Percentiles rank a stretch among this genome's conserved stretches.
These are phyloP conservation scores for Apamea crenata DNA, from an alignment of 2,888 invertebrate species.

Conservation along the genomic window DNA sequence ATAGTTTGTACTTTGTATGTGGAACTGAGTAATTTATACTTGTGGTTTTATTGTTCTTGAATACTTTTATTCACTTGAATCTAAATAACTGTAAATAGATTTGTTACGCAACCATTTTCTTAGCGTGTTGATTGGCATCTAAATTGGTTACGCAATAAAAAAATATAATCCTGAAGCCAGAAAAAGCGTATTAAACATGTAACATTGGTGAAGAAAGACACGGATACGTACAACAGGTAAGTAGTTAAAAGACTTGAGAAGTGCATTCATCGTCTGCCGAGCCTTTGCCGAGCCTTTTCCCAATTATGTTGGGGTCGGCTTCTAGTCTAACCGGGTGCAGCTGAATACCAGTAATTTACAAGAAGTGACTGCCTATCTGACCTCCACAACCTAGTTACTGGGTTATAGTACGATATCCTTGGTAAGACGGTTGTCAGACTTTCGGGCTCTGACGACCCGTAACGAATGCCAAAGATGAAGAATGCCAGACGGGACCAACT, in stretches of 20 bases:
- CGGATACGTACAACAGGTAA: neutral
- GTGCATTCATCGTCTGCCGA: neutral
- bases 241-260: neutral
- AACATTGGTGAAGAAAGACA: neutral
- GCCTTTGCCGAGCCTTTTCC: too few species aligned
- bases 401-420: too few species aligned
- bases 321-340: too few species aligned
- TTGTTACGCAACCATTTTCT: neutral
- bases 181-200: neutral
- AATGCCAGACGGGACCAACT: neutral
- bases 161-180: neutral
- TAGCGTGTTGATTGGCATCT: neutral
- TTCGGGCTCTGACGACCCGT: too few species aligned
- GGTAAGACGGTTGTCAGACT: too few species aligned
- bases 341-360: too few species aligned
- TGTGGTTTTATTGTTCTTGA: neutral
- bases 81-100: neutral
- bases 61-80: neutral
- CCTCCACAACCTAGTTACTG: too few species aligned
- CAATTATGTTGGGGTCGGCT: too few species aligned
- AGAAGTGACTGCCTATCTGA: too few species aligned
- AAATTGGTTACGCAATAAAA: neutral
- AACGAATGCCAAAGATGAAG: too few species aligned
- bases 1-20: constrained; percentile 52
- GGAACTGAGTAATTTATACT: neutral